These are phyloP conservation scores for Silurus lanzhouensis DNA, from an alignment of 2,797 vertebrate species.

Conservation along the genomic window DNA sequence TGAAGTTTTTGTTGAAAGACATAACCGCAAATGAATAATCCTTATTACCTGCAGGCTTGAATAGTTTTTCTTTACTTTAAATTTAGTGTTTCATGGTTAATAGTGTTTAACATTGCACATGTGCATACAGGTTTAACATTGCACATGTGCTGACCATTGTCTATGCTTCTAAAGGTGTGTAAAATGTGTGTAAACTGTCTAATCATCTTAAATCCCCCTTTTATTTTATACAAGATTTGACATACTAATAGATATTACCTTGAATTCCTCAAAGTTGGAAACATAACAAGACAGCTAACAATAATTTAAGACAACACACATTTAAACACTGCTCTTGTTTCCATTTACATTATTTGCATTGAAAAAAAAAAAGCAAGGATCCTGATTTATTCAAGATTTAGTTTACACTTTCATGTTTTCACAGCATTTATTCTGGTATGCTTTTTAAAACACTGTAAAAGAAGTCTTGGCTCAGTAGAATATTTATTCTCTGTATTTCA, in stretches of 20 bases:
- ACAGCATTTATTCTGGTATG: no score
- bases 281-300: background rate
- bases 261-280: background rate
- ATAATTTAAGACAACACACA: background rate
- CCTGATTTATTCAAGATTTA: no score
- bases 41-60: background rate
- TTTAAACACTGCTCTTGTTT: background rate
- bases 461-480: no score
- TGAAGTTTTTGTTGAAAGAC: background rate
- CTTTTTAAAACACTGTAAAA: no score
- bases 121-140: background rate
- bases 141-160: background rate
- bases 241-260: background rate
- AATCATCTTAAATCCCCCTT: background rate
- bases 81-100: background rate
- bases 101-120: background rate
- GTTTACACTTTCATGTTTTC: no score
- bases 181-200: background rate
- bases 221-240: background rate
- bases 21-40: background rate
- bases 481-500: no score
- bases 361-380: background rate
- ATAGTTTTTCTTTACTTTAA: background rate
- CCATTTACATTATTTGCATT: background rate
- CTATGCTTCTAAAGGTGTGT: background rate